Evolutionary conservation across 2,888 invertebrate species (phyloP).

Genomic region (Lasioglossum lativentre): DNA sequence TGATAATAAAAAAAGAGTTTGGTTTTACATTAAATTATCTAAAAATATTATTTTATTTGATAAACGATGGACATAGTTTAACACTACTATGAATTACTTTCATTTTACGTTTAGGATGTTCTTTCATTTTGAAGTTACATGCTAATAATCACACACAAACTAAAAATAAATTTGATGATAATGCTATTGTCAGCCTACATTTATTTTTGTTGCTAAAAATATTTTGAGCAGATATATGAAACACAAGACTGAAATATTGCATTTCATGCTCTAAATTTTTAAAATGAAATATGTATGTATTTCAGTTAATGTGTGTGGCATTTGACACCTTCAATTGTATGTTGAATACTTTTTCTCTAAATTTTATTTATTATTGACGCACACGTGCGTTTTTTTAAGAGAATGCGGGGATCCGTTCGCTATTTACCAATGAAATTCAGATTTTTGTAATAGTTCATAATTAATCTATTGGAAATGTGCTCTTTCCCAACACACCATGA

Average conservation of each 20-base stretch:
- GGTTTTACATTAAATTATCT: too few species aligned
- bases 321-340: background rate
- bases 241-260: background rate
- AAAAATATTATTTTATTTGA: too few species aligned
- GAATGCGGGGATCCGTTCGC: background rate
- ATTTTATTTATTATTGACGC: background rate
- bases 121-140: background rate
- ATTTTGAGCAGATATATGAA: background rate
- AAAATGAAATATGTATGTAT: background rate
- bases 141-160: background rate
- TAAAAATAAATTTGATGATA: background rate
- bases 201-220: background rate
- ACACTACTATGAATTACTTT: background rate
- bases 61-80: background rate
- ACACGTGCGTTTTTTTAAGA: background rate
- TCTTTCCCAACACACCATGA: background rate
- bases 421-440: background rate
- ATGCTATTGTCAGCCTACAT: background rate
- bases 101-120: background rate
- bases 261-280: background rate
- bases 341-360: background rate
- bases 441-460: background rate
- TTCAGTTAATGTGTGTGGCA: background rate
- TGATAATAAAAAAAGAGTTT: background rate
- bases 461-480: background rate